Percentiles rank a stretch among this genome's conserved stretches.
phyloP scores from a whole-genome alignment of 2,888 invertebrate genomes.

The Bimastos eiseni region DNA sequence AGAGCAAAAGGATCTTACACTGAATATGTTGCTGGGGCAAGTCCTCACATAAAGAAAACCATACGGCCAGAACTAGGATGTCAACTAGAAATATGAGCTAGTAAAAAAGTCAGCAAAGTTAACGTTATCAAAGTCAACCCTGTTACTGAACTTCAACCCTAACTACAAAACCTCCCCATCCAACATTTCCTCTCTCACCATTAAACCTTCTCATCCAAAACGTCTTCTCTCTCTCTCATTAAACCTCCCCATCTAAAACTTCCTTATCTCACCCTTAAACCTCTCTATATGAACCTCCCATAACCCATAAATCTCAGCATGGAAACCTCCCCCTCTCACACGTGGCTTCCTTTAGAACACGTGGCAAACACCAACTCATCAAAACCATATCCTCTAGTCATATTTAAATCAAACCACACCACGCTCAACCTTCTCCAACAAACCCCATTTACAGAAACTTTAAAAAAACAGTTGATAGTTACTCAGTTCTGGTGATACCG shows the following conservation, averaged over 20 bases:
- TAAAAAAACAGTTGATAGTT: neutral
- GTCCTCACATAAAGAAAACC: too few relatives aligned
- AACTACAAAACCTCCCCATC: neutral
- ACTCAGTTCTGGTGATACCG: slow-evolving; percentile 4
- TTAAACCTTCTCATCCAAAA: neutral
- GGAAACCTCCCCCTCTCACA: neutral
- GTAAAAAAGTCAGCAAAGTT: too few relatives aligned
- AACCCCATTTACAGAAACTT: neutral
- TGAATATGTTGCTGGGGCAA: too few relatives aligned
- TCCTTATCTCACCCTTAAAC: too few relatives aligned
- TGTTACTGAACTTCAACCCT: neutral
- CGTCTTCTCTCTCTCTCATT: neutral
- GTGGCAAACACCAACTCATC: neutral
- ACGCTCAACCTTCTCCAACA: neutral
- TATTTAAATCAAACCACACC: neutral
- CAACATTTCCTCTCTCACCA: too few relatives aligned
- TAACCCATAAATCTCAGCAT: neutral
- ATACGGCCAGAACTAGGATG: too few relatives aligned
- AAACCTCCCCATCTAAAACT: too few relatives aligned
- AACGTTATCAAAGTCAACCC: neutral
- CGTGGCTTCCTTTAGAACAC: neutral
- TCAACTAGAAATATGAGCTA: too few relatives aligned
- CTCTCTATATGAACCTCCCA: too few relatives aligned
- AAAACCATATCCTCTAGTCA: neutral
- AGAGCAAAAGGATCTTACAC: too few relatives aligned